Evolutionary conservation across 2,888 invertebrate species (phyloP), one percentile per base, ranked within the genome.

Genomic region (Ctena decussata): DNA sequence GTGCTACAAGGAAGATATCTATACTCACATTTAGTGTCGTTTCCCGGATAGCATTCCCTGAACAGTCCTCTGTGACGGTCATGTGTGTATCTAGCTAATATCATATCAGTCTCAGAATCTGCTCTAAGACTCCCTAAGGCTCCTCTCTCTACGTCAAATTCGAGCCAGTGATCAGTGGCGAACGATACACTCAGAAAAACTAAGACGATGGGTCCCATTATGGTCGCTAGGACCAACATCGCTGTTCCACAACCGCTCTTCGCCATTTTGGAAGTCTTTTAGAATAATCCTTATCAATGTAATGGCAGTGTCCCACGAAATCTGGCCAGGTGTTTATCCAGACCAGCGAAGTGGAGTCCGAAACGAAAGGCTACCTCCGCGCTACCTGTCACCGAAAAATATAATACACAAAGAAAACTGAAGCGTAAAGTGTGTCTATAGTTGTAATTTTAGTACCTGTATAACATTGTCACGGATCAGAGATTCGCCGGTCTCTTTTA

Each of bases 91-190:
- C 91, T 82, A 2, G 80, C 92, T 39, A 53, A 24, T 0, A 65
- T 41, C 0, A 73, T 35, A 57, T 80, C 73, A 15, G 46, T 73
- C 24, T n/a, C 53, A 0, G 81, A 72, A 5, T 24, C 3, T n/a
- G 27, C 21, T 0, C 60, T 18, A 24, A 30, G 70, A 1, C 75
- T 37, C 0, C 39, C n/a, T 15, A 93, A 60, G 24, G 77, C 81
- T 8, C 32, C 71, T 39, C 91, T 77, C 73, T 93, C 85, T 6
- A 95, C 94, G 24, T 89, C 91, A 81, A 91, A 94, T 76, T 92
- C 92, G 75, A 94, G 53, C 94, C 94, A 95, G 85, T 92, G 87
- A 84, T 95, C 94, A 8, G 94, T 95, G 8, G 94, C 92, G 83
- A 95, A 94, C 18, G 94, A 91, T 15, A 94, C 87, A 1, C 93